Evolutionary conservation across 2,113 vertebrate genomes (phyloP).

Genomic region (Cepphus grylle): DNA sequence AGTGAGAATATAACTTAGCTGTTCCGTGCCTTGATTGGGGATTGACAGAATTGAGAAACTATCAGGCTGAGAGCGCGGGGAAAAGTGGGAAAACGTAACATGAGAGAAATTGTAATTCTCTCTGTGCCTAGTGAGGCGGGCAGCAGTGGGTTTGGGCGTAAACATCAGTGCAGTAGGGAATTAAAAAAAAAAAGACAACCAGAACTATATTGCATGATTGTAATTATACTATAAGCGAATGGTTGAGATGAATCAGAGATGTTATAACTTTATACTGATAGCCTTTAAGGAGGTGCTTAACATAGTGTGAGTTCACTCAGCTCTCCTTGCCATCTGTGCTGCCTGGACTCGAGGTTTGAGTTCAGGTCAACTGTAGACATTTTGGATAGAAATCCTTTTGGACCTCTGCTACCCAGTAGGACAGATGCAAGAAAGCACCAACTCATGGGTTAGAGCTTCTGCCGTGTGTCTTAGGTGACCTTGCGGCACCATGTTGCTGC

Average conservation of each 20-base stretch:
- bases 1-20: not conserved
- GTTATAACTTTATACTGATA: not conserved
- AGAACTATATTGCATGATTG: not conserved
- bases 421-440: not conserved
- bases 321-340: not conserved
- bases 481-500: not conserved
- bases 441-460: not conserved
- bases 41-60: not conserved
- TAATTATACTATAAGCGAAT: not conserved
- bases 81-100: not conserved
- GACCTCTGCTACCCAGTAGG: not conserved
- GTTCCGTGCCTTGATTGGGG: not conserved
- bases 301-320: not conserved
- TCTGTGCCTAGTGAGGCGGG: not conserved
- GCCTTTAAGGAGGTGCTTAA: not conserved
- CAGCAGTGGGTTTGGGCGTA: not conserved
- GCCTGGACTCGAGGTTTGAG: not conserved
- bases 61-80: not conserved
- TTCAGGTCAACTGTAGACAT: not conserved
- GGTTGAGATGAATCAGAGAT: not conserved
- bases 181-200: not conserved
- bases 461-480: rapidly evolving
- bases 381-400: not conserved
- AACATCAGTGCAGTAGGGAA: not conserved
- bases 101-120: not conserved